phyloP scores from a whole-genome alignment of 2,888 invertebrate species.

The Lasioglossum oenotherae region DNA sequence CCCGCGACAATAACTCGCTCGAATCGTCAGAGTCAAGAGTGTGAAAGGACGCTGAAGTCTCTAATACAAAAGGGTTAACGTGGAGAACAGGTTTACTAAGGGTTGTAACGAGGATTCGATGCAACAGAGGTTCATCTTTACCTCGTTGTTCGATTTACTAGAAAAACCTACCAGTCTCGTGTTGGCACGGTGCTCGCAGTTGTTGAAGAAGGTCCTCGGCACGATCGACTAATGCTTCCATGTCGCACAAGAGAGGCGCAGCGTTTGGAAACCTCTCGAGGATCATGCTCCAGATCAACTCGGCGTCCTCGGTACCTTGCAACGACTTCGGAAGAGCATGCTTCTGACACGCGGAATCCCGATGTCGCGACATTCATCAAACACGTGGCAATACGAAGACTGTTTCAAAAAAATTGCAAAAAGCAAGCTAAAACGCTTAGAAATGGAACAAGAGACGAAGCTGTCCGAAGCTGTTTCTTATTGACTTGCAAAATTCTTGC shows the following conservation, averaged over 20 bases:
- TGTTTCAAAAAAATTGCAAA: not conserved
- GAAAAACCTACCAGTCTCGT: slow-evolving; percentile 55
- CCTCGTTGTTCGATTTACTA: not conserved
- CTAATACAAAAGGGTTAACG: slow-evolving; percentile 35
- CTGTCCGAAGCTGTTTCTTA: not conserved
- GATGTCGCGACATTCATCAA: slow-evolving; percentile 44
- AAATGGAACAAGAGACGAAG: slow-evolving; percentile 8
- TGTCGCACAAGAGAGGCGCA: slow-evolving; percentile 76
- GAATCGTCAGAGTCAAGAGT: slow-evolving; percentile 67
- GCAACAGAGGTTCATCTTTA: not conserved
- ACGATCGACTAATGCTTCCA: slow-evolving; percentile 76
- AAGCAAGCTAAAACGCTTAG: not conserved
- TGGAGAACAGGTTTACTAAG: not conserved
- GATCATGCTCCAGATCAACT: slow-evolving; percentile 75
- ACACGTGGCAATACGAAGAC: not conserved
- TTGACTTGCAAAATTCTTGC: slow-evolving; percentile 3
- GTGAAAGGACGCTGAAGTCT: slow-evolving; percentile 65
- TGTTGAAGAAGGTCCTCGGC: slow-evolving; percentile 74
- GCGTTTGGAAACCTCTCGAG: slow-evolving; percentile 76
- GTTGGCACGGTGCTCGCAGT: slow-evolving; percentile 59
- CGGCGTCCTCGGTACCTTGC: slow-evolving; percentile 67
- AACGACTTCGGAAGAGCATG: slow-evolving; percentile 50
- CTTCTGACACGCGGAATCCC: slow-evolving; percentile 50
- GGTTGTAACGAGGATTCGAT: not conserved
- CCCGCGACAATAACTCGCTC: slow-evolving; percentile 56